A percentile compares a stretch with the other conserved stretches of the same genome.
phyloP scores from a whole-genome alignment of 2,113 vertebrate genomes.

The Petromus typicus region DNA sequence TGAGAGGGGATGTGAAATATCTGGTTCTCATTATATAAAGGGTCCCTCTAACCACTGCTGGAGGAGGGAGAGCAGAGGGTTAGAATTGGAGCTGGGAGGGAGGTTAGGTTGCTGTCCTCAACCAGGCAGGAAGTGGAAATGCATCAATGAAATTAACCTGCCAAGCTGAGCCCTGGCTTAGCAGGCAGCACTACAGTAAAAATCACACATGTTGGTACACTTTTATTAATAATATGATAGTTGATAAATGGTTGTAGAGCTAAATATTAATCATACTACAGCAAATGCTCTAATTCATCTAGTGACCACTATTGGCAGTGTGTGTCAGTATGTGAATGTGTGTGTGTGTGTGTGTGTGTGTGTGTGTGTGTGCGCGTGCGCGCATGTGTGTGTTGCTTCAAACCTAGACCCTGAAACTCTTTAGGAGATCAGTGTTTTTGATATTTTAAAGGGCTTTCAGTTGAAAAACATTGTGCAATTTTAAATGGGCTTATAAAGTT shows the following conservation, averaged over 20 bases:
- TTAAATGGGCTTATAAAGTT: conserved; percentile 59
- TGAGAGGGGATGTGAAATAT: not conserved
- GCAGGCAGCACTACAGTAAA: not conserved
- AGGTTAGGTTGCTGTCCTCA: not conserved
- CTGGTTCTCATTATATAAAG: not conserved
- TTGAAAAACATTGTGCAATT: conserved; percentile 46
- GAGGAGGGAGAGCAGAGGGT: not conserved
- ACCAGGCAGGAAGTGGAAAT: not conserved
- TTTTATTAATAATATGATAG: conserved; percentile 32
- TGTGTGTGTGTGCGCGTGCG: not conserved
- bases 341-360: not conserved
- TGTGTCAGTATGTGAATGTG: not conserved
- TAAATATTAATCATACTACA: conserved; percentile 52
- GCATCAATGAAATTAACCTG: not conserved
- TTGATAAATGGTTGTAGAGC: conserved; percentile 53
- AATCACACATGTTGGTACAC: not conserved
- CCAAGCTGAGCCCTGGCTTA: not conserved
- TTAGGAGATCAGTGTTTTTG: not conserved
- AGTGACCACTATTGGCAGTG: not conserved
- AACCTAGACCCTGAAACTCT: not conserved
- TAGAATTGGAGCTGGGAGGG: not conserved
- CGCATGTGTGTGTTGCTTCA: not conserved
- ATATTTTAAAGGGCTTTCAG: conserved; percentile 1
- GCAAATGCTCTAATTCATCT: not conserved
- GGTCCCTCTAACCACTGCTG: not conserved